Percentiles rank a stretch among this genome's conserved stretches.
Conservation (phyloP, 2,797 vertebrate genomes). For the Tachyglossus aculeatus region DNA sequence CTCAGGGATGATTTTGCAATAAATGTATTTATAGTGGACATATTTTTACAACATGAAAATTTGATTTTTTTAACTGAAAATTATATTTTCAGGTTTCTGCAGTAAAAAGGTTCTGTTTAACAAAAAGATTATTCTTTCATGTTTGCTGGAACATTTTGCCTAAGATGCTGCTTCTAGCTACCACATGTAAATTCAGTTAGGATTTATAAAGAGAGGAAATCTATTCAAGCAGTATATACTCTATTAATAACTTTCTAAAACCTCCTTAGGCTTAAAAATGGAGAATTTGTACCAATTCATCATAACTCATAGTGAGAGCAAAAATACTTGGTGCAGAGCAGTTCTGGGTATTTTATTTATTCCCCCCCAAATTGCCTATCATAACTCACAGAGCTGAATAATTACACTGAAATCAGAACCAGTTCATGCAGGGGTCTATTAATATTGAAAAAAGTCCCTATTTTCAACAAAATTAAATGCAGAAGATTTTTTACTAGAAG, state of each 20-base stretch:
- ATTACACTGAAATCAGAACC: slow-evolving; percentile 18
- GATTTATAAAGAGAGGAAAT: slow-evolving; percentile 32
- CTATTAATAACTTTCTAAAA: slow-evolving; percentile 35
- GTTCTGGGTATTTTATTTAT: slow-evolving; percentile 32
- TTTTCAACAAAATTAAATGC: slow-evolving; percentile 6
- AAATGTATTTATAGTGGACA: slow-evolving; percentile 41
- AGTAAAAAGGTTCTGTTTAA: not conserved
- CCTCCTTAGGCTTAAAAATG: slow-evolving; percentile 9
- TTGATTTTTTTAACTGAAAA: slow-evolving; percentile 43
- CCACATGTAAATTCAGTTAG: not conserved
- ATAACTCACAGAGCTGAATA: slow-evolving; percentile 37
- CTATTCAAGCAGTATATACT: not conserved
- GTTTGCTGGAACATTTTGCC: slow-evolving; percentile 25
- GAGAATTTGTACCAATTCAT: slow-evolving; percentile 21
- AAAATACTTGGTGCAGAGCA: not conserved
- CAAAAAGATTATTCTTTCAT: slow-evolving; percentile 9
- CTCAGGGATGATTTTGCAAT: not conserved
- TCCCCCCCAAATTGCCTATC: slow-evolving; percentile 4
- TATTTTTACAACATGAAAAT: slow-evolving; percentile 16
- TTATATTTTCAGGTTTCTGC: slow-evolving; percentile 7
- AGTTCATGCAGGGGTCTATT: slow-evolving; percentile 12
- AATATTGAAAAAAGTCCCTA: slow-evolving; percentile 2
- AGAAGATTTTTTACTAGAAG: slow-evolving; percentile 26
- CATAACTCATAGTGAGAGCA: slow-evolving; percentile 8
- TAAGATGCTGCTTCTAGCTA: slow-evolving; percentile 24